Evolutionary conservation across 2,797 vertebrate genomes (phyloP).

Genomic region (Kryptolebias ocellatus): DNA sequence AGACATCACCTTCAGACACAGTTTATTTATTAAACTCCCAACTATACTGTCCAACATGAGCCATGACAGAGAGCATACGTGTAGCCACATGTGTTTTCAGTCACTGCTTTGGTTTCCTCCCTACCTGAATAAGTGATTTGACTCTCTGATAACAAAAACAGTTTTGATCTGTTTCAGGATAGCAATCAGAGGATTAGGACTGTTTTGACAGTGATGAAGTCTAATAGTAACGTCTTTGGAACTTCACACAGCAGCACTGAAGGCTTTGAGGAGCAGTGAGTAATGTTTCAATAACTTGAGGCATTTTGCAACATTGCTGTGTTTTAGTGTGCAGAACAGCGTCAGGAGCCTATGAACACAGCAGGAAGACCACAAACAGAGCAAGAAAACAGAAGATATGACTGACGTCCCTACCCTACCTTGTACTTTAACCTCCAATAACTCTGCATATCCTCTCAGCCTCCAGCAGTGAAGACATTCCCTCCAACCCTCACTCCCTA

Average conservation of each 20-base stretch:
- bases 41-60: conserved; percentile 56
- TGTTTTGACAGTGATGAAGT: conserved; percentile 31
- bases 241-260: conserved; percentile 42
- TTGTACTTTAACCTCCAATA: conserved; percentile 51
- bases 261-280: conserved; percentile 68
- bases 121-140: conserved; percentile 16
- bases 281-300: conserved; percentile 69
- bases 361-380: conserved; percentile 32
- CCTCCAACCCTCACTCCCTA: conserved; percentile 18
- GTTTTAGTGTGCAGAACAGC: conserved; percentile 28
- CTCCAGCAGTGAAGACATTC: conserved; percentile 44
- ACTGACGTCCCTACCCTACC: conserved; percentile 48
- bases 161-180: conserved; percentile 31
- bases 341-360: conserved; percentile 35
- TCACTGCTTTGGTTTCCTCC: conserved; percentile 36
- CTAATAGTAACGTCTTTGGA: conserved; percentile 27
- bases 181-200: conserved; percentile 25
- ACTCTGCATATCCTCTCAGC: conserved; percentile 43
- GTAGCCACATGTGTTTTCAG: conserved; percentile 57
- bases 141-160: conserved; percentile 35
- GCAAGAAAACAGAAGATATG: conserved; percentile 16
- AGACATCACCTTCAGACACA: conserved; percentile 43
- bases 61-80: conserved; percentile 48
- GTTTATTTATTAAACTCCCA: conserved; percentile 54
- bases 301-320: conserved; percentile 69